Conservation (phyloP, 2,888 invertebrate species). For the Dilophus febrilis region DNA sequence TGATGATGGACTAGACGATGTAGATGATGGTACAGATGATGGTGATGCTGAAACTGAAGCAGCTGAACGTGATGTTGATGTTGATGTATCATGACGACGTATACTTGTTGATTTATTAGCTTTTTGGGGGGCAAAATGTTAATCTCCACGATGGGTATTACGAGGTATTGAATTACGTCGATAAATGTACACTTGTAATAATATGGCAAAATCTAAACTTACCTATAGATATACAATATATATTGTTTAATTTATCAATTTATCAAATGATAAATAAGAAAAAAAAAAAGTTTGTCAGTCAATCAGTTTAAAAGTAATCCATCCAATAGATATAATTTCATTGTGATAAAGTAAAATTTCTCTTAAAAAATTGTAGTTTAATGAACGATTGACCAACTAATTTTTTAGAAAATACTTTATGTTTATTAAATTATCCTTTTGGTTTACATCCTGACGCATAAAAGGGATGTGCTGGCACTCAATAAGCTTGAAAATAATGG, state of each 20-base stretch:
- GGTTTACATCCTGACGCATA: no score
- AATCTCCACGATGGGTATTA: conserved; percentile 42
- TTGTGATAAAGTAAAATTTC: no score
- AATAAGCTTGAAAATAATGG: no score
- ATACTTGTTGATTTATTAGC: conserved; percentile 7
- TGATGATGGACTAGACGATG: conserved; percentile 12
- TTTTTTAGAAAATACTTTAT: no score
- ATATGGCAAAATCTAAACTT: conserved; percentile 42
- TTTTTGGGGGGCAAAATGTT: conserved; percentile 37
- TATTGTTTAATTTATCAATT: no score
- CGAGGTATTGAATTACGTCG: conserved; percentile 36
- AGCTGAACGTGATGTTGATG: background rate
- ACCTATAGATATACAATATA: conserved; percentile 45
- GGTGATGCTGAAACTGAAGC: conserved; percentile 7
- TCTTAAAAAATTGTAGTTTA: no score
- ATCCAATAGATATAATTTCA: no score
- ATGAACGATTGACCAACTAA: no score
- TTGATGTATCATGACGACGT: background rate
- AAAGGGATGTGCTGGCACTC: no score
- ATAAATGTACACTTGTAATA: conserved; percentile 51
- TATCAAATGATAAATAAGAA: no score
- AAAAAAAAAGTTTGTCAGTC: conserved; percentile 29
- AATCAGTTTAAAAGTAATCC: no score
- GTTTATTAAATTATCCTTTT: no score
- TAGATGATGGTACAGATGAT: conserved; percentile 6